A percentile compares a stretch with the other conserved stretches of the same genome.
These are phyloP conservation scores for Phalacrocorax brasilianus DNA, from an alignment of 2,113 vertebrate genomes.

Conservation along the genomic window DNA sequence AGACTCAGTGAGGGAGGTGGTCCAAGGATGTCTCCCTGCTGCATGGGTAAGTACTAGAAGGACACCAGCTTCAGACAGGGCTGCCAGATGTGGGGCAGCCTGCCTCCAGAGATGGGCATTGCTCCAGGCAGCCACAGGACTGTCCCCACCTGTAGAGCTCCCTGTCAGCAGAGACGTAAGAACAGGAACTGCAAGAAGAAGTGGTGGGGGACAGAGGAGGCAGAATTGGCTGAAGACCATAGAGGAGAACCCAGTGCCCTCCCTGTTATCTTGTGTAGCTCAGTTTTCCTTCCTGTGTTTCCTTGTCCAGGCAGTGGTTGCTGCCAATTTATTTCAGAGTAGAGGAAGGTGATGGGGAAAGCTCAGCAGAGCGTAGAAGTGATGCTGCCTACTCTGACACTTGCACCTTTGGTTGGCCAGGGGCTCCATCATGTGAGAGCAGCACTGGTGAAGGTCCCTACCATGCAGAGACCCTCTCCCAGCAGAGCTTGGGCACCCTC, in stretches of 20 bases:
- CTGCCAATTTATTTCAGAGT: background rate
- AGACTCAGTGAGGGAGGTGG: background rate
- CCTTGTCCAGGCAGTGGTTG: background rate
- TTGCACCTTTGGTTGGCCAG: background rate
- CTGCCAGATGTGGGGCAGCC: fast-evolving
- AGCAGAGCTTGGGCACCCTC: background rate
- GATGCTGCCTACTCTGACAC: background rate
- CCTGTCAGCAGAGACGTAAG: background rate
- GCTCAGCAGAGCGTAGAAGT: fast-evolving
- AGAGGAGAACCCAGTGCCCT: background rate
- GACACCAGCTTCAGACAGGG: background rate
- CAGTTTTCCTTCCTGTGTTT: background rate
- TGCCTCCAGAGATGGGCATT: background rate
- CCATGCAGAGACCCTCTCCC: background rate
- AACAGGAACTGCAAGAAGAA: background rate
- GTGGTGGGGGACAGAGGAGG: background rate
- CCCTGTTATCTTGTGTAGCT: fast-evolving
- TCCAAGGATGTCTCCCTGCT: fast-evolving
- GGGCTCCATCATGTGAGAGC: background rate
- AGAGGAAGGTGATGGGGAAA: background rate
- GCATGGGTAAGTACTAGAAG: background rate
- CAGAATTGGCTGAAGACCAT: background rate
- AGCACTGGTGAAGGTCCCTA: background rate
- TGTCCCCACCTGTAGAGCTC: background rate
- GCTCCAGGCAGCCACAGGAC: background rate